phyloP scores from a whole-genome alignment of 2,888 invertebrate species.

The Brenthis hecate region DNA sequence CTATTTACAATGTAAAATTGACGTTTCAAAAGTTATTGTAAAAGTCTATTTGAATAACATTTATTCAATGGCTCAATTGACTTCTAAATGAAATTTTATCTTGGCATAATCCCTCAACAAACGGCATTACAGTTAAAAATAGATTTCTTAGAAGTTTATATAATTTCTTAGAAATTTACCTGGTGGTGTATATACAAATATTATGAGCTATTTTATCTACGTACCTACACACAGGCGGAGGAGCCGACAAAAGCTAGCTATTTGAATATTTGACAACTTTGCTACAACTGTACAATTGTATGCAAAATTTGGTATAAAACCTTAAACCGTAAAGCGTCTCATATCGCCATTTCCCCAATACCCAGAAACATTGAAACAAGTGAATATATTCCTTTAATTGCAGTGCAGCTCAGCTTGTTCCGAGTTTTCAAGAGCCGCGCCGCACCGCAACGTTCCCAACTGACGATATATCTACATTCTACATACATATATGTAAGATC shows the following conservation, averaged over 20 bases:
- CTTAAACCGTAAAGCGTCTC: constrained; percentile 11
- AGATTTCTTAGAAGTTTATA: too few species aligned
- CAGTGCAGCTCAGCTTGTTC: constrained; percentile 17
- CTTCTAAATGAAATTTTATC: too few species aligned
- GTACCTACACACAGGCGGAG: too few species aligned
- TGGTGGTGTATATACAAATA: too few species aligned
- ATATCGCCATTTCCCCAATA: constrained; percentile 14
- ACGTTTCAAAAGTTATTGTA: too few species aligned
- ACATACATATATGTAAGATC: not conserved
- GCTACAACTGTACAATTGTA: constrained; percentile 4
- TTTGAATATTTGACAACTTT: constrained; percentile 7
- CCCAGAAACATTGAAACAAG: constrained; percentile 12
- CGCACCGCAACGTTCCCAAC: constrained; percentile 18
- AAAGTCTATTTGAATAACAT: too few species aligned
- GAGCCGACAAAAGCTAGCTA: not conserved
- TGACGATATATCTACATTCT: constrained; percentile 5
- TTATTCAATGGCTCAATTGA: too few species aligned
- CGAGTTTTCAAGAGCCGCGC: constrained; percentile 29
- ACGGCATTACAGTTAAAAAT: too few species aligned
- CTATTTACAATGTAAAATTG: too few species aligned
- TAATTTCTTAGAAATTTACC: too few species aligned
- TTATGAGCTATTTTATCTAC: too few species aligned
- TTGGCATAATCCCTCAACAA: too few species aligned
- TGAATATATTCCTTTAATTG: constrained; percentile 38
- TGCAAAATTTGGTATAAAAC: constrained; percentile 7